Percentiles rank a stretch among this genome's conserved stretches.
Conservation (phyloP, 2,113 vertebrate species). For the Malurus alboscapulatus region DNA sequence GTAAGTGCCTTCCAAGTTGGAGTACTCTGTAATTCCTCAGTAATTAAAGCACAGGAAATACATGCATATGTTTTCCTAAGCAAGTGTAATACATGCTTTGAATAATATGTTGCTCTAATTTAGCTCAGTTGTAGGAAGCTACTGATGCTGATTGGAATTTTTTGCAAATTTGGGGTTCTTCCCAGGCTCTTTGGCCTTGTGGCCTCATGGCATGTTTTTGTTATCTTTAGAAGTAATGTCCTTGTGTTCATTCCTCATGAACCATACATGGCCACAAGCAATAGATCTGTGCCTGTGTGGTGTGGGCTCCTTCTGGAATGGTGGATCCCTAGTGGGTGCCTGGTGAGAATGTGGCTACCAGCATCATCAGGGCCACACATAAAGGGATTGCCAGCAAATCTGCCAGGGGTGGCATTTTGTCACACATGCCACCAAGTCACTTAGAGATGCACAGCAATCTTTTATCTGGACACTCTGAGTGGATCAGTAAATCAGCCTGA, state of each 20-base stretch:
- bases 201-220: not conserved
- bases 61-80: not conserved
- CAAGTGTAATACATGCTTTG: not conserved
- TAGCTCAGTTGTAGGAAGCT: not conserved
- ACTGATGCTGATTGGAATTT: not conserved
- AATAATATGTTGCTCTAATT: not conserved
- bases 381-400: not conserved
- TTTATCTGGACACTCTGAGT: rapidly evolving
- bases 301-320: not conserved
- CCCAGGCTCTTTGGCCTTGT: not conserved
- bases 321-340: rapidly evolving
- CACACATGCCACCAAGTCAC: rapidly evolving
- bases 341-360: not conserved
- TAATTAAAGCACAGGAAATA: not conserved
- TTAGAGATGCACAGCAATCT: not conserved
- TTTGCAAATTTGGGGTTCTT: not conserved
- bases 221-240: not conserved
- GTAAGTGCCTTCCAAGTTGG: not conserved
- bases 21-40: not conserved
- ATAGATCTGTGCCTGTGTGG: rapidly evolving
- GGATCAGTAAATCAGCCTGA: rapidly evolving
- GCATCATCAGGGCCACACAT: rapidly evolving
- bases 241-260: not conserved
- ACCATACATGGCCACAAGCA: rapidly evolving
- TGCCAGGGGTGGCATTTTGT: not conserved